A percentile compares a stretch with the other conserved stretches of the same genome.
Evolutionary conservation across 2,113 vertebrate species (phyloP).

Genomic region (Corvus moneduloides): DNA sequence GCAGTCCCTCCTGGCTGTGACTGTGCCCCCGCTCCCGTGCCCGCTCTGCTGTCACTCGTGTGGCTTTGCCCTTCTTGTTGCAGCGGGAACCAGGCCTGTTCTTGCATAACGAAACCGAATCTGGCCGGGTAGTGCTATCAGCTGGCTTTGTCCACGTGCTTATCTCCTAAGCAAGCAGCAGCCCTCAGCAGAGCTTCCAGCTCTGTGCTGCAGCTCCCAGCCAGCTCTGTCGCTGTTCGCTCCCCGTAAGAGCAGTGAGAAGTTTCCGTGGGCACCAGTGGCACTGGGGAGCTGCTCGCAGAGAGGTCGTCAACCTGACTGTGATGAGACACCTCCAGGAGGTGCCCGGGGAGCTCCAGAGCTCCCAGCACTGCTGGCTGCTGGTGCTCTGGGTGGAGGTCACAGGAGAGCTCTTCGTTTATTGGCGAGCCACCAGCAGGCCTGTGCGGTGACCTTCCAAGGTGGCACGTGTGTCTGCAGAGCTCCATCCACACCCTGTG

Average conservation of each 20-base stretch:
- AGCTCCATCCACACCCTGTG: not conserved
- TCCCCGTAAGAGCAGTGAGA: not conserved
- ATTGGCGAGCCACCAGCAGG: not conserved
- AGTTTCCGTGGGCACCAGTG: not conserved
- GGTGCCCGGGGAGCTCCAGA: not conserved
- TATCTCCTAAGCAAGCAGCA: not conserved
- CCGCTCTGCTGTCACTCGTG: not conserved
- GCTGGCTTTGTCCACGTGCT: not conserved
- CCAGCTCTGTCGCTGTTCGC: not conserved
- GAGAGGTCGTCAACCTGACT: not conserved
- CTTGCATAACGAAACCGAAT: not conserved
- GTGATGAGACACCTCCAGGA: not conserved
- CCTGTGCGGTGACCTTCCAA: not conserved
- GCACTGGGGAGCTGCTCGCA: not conserved
- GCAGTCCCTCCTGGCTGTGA: not conserved
- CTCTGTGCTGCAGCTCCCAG: not conserved
- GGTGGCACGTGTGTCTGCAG: not conserved
- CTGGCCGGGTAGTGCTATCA: not conserved
- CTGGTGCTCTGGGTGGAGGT: not conserved
- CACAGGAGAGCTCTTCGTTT: not conserved
- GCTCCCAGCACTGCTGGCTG: not conserved
- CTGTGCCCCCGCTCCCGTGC: not conserved
- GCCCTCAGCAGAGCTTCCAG: not conserved
- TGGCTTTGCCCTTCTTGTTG: conserved; percentile 5
- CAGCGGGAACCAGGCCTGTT: not conserved